phyloP scores from a whole-genome alignment of 2,113 vertebrate species.

The Okapia johnstoni region DNA sequence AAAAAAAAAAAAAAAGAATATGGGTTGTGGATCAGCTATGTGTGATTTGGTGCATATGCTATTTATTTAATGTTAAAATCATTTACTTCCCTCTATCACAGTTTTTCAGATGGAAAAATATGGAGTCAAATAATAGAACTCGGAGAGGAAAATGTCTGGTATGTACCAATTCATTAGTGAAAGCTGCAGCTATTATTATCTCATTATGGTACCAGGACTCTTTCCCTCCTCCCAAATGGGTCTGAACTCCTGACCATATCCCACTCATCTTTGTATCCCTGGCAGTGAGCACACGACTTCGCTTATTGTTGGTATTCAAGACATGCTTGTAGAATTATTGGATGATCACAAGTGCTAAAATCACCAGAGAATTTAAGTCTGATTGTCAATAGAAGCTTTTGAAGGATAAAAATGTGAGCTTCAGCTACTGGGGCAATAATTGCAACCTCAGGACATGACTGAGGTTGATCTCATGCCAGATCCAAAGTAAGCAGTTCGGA shows the following conservation, averaged over 20 bases:
- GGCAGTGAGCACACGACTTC: background rate
- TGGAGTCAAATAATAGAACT: background rate
- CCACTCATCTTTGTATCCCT: background rate
- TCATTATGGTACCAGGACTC: background rate
- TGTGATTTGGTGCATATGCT: background rate
- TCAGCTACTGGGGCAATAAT: background rate
- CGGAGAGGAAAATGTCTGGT: background rate
- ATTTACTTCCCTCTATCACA: background rate
- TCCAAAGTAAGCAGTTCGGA: constrained; percentile 66
- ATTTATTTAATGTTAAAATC: background rate
- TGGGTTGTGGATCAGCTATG: background rate
- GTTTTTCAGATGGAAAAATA: background rate
- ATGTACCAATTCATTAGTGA: background rate
- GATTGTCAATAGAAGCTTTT: constrained; percentile 26
- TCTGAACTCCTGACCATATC: background rate
- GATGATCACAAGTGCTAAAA: background rate
- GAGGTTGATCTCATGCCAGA: constrained; percentile 50
- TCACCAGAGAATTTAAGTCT: constrained; percentile 35
- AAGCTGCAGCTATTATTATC: background rate
- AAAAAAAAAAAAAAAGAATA: background rate
- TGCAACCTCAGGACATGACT: background rate
- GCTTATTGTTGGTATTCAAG: background rate
- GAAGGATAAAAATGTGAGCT: constrained; percentile 31
- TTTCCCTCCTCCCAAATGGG: background rate
- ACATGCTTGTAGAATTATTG: background rate